These are phyloP conservation scores for Rhinolophus sinicus DNA, from an alignment of 2,113 vertebrate species.

Conservation along the genomic window DNA sequence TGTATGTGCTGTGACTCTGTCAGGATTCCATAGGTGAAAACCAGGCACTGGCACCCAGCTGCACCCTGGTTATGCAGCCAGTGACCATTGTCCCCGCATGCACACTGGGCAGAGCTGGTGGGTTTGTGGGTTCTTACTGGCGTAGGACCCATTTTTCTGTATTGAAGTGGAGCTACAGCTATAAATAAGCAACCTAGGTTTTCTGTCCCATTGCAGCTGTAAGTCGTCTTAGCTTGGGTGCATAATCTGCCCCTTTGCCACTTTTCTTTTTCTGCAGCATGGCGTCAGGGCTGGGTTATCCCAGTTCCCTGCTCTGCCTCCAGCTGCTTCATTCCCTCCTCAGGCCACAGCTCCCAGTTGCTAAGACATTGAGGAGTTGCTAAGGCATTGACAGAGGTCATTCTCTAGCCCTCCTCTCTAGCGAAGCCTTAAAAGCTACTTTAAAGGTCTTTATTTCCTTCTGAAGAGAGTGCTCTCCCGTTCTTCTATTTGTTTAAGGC, in stretches of 20 bases:
- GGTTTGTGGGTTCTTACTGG: not conserved
- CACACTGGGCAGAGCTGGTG: not conserved
- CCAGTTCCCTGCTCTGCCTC: not conserved
- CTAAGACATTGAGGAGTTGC: not conserved
- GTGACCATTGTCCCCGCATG: not conserved
- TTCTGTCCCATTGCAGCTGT: not conserved
- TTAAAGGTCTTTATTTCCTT: constrained; percentile 32
- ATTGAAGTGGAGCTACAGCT: not conserved
- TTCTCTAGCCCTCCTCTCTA: not conserved
- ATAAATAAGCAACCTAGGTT: not conserved
- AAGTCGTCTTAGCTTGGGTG: not conserved
- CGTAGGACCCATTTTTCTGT: not conserved
- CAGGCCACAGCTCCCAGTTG: not conserved
- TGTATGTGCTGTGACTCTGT: not conserved
- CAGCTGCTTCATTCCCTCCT: not conserved
- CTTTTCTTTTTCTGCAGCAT: not conserved
- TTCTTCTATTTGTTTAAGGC: not conserved
- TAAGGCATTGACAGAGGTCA: not conserved
- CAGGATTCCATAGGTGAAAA: not conserved
- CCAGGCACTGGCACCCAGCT: not conserved
- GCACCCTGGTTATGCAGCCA: no score
- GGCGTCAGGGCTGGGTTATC: not conserved
- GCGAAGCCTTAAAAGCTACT: not conserved
- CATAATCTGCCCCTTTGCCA: not conserved
- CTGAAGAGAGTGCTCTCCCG: not conserved